Percentiles rank a stretch among this genome's conserved stretches.
These are phyloP conservation scores for Branchellion lobata DNA, from an alignment of 2,888 invertebrate species.

Conservation along the genomic window DNA sequence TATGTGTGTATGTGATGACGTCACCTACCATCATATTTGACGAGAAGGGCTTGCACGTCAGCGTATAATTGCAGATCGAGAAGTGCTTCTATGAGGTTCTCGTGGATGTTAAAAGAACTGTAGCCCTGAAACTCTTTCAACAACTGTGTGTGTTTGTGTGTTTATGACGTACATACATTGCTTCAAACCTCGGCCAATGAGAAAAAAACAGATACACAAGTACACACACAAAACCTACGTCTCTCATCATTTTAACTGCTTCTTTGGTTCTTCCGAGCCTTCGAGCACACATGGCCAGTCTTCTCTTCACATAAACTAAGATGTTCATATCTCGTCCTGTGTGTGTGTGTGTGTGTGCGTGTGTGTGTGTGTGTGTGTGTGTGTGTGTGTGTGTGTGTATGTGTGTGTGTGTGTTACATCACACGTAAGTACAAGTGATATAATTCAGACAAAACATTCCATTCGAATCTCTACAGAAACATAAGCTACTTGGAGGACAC, in stretches of 20 bases:
- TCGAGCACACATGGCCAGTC: slow-evolving; percentile 94
- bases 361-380: not conserved
- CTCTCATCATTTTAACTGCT: slow-evolving; percentile 92
- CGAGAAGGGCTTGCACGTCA: slow-evolving; percentile 88
- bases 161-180: not conserved
- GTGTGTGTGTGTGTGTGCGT: not conserved
- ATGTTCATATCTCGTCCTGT: slow-evolving; percentile 85
- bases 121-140: slow-evolving; percentile 95
- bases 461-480: too few relatives aligned
- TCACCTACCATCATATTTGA: slow-evolving; percentile 75
- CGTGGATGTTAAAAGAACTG: slow-evolving; percentile 88
- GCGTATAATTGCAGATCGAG: slow-evolving; percentile 94
- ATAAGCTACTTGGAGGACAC: too few relatives aligned
- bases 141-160: slow-evolving; percentile 66
- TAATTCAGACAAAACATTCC: too few relatives aligned
- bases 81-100: slow-evolving; percentile 91
- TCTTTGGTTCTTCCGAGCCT: slow-evolving; percentile 90
- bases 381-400: too few relatives aligned
- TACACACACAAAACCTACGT: too few relatives aligned
- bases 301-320: slow-evolving; percentile 85
- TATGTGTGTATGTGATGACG: not conserved
- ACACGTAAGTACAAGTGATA: too few relatives aligned
- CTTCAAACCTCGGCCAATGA: not conserved
- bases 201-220: too few relatives aligned
- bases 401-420: too few relatives aligned